Base-by-base conservation (phyloP, 2,888 invertebrate species). In the Drosophila pegasa region DNA sequence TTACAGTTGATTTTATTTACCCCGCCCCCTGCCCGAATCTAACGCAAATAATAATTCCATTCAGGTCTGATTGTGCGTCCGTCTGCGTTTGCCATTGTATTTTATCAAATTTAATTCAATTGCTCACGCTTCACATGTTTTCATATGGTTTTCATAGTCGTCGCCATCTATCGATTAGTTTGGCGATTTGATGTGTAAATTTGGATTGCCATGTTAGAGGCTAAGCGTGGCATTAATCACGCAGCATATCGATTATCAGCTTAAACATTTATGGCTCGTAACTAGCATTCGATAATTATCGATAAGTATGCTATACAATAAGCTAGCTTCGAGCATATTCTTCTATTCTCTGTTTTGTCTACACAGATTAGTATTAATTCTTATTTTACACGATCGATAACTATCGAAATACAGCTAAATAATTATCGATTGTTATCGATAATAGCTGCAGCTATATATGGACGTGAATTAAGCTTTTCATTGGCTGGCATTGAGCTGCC, bases 41-140 rank as follows among this genome's bases (percentile, higher is more conserved):
- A 38, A 22, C 45, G 59, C 27, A 71, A 56, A 71, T 65, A 60
- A 43, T 43, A 27, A 52, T 69, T 51, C 45, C 40, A 58, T 72
- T 67, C 35, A 27, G 25, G 52, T 47, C 62, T 31, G 47, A 48
- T 18, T 31, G 47, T 27, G 27, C 43, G 43, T 10, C 43, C 27
- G 43, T 27, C 43, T 27, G 25, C 43, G 12, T 29, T 18, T 35
- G 27, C 9, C 4, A 16, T 43, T 51, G 12, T n/a, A 3, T 40
- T 52, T 54, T 14, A 31, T 33, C 55, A 54, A 56, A 41, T 56
- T 35, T 16, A 29, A 60, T 56, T 35, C 35, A 43, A 60, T 60
- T 43, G 43, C 27, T 35, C 35, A 43, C 56, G 56, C 27, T 20
- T 48, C n/a, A 22, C 8, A 48, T 35, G 16, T 41, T 62, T 41